Base-by-base conservation (phyloP, 2,888 invertebrate genomes). In the Cinara cedri region DNA sequence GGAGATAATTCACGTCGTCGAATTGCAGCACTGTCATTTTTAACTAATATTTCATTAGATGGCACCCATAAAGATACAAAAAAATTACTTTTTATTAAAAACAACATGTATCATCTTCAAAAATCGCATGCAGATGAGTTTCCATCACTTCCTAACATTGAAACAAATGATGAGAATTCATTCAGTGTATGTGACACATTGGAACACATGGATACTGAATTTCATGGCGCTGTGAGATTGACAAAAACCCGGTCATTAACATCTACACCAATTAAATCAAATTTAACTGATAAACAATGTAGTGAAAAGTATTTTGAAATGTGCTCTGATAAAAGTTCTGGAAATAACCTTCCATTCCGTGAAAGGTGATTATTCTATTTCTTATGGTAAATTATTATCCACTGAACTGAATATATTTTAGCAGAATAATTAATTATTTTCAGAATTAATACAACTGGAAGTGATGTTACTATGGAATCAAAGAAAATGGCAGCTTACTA, bases 1-100 rank as follows among this genome's bases (percentile, higher is more conserved):
- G 60, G 78, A 10, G 78, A 78, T 42, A 87, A 81, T 63, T 74
- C 82, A 1, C 74, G 81, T n/a, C 90, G 95, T 87, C 90, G 95
- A 86, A 90, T 96, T 84, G 95, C 96, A 85, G 97, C 97, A 83
- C 90, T 96, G 85, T 93, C 95, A 85, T 98, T 97, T 88, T 89
- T 98, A 84, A 93, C 96, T 76, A 97, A 97, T 87, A 97, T 98
- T 86, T 96, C 97, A 82, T 89, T 97, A 82, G 96, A 97, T 88
- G 97, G 97, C 83, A 72, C 71, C 9, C 81, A 80, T 19, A 80
- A 80, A 54, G 71, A 81, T 19, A 75, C 74, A 4, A 81, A 81
- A n/a, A 68, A 81, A 55, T 57, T 74, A 57, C 66, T 74, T 60
- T 68, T 74, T 34, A 74, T 75, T 4, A 57, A 71, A 62, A 81